A percentile compares a stretch with the other conserved stretches of the same genome.
These are phyloP conservation scores for Distichodus sexfasciatus DNA, from an alignment of 2,797 vertebrate genomes.

Conservation along the genomic window DNA sequence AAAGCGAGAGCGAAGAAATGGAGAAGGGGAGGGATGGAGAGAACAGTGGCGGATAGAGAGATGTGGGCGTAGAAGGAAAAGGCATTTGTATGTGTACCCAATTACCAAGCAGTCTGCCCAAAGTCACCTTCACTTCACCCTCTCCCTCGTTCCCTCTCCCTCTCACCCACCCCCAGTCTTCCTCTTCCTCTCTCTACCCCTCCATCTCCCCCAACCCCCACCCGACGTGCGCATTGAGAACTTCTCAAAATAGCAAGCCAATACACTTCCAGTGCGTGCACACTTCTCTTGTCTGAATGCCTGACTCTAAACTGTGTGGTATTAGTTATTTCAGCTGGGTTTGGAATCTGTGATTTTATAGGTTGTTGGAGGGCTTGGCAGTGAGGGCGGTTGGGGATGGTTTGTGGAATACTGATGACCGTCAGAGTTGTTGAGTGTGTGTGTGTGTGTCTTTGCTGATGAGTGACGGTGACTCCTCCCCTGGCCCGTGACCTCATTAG, in stretches of 20 bases:
- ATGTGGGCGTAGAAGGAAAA: conserved; percentile 65
- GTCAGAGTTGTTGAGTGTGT: conserved; percentile 8
- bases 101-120: conserved; percentile 74
- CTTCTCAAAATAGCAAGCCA: conserved; percentile 54
- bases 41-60: conserved; percentile 47
- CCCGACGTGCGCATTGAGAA: conserved; percentile 27
- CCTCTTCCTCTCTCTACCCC: neutral
- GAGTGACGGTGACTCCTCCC: conserved; percentile 42
- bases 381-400: conserved; percentile 16
- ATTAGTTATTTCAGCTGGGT: no score
- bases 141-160: neutral
- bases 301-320: no score
- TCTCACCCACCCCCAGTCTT: neutral
- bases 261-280: conserved; percentile 57
- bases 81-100: conserved; percentile 76
- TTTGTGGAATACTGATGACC: conserved; percentile 7
- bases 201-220: neutral
- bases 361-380: conserved; percentile 20
- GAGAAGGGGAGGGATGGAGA: conserved; percentile 35
- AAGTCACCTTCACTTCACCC: conserved; percentile 72
- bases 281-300: conserved; percentile 2
- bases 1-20: conserved; percentile 11
- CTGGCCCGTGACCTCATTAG: conserved; percentile 54
- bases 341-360: neutral
- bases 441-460: conserved; percentile 32